Conservation (phyloP, 2,113 vertebrate species). For the Callithrix jacchus region DNA sequence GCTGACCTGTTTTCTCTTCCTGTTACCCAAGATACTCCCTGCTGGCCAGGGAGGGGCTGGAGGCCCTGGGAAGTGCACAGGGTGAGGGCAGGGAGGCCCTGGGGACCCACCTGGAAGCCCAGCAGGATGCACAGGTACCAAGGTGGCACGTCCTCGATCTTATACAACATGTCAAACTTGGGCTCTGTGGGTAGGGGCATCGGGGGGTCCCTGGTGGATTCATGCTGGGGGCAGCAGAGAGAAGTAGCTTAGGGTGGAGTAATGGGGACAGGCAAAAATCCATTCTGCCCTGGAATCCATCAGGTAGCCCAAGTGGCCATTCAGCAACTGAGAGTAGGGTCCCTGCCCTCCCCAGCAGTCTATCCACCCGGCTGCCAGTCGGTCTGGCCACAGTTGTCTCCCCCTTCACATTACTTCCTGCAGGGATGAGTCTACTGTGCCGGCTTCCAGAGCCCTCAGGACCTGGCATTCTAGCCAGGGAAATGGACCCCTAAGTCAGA, state of each 20-base stretch:
- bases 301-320: neutral
- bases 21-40: constrained; percentile 18
- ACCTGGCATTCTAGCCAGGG: neutral
- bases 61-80: neutral
- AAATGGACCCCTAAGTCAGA: neutral
- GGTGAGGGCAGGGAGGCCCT: neutral
- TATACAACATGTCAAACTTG: constrained; percentile 93
- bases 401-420: neutral
- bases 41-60: neutral
- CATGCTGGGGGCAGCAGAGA: constrained; percentile 34
- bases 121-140: constrained; percentile 97
- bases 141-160: constrained; percentile 94
- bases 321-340: neutral
- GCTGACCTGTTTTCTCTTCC: constrained; percentile 41
- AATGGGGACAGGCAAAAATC: neutral
- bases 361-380: neutral
- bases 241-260: neutral
- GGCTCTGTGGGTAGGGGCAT: neutral
- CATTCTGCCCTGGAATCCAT: neutral
- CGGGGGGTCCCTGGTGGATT: neutral
- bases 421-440: neutral
- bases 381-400: neutral
- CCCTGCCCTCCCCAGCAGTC: neutral
- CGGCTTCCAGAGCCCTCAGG: neutral
- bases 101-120: constrained; percentile 92